These are phyloP conservation scores for Diaphora mendica DNA, from an alignment of 2,888 invertebrate species.

Conservation along the genomic window DNA sequence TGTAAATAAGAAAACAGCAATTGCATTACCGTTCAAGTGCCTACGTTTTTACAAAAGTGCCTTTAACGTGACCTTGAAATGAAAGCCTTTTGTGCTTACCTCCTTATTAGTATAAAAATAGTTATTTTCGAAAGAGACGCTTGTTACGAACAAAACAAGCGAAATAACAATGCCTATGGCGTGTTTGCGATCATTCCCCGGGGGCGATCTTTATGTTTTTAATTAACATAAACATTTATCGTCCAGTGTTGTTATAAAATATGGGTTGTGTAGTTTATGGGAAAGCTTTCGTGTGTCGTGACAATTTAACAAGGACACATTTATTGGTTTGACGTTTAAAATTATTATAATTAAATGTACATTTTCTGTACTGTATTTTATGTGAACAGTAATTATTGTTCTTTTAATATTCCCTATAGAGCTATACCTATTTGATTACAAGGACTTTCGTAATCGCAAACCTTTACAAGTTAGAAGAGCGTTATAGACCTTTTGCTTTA, in stretches of 20 bases:
- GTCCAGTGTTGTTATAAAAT: slow-evolving; percentile 47
- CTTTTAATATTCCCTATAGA: not conserved
- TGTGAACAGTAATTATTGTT: not conserved
- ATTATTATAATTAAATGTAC: slow-evolving; percentile 22
- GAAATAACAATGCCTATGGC: slow-evolving; percentile 47
- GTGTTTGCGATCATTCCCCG: slow-evolving; percentile 52
- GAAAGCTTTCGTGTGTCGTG: slow-evolving; percentile 33
- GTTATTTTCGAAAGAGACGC: slow-evolving; percentile 37
- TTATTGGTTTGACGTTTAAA: slow-evolving; percentile 30
- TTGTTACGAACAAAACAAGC: slow-evolving; percentile 35
- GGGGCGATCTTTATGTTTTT: slow-evolving; percentile 64
- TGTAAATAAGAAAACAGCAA: not conserved
- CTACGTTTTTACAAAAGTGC: slow-evolving; percentile 33
- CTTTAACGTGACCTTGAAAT: slow-evolving; percentile 44
- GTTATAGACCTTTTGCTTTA: not conserved
- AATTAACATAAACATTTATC: slow-evolving; percentile 67
- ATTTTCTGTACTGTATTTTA: slow-evolving; percentile 24
- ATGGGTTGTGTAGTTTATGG: slow-evolving; percentile 36
- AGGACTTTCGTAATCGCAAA: not conserved
- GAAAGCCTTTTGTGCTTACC: slow-evolving; percentile 38
- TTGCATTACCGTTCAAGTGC: slow-evolving; percentile 4
- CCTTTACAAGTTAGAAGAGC: not conserved
- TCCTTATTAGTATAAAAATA: slow-evolving; percentile 40
- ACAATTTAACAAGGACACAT: slow-evolving; percentile 33
- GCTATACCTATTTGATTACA: not conserved